Evolutionary conservation across 2,888 invertebrate genomes (phyloP).

Genomic region (Phasia obesa): DNA sequence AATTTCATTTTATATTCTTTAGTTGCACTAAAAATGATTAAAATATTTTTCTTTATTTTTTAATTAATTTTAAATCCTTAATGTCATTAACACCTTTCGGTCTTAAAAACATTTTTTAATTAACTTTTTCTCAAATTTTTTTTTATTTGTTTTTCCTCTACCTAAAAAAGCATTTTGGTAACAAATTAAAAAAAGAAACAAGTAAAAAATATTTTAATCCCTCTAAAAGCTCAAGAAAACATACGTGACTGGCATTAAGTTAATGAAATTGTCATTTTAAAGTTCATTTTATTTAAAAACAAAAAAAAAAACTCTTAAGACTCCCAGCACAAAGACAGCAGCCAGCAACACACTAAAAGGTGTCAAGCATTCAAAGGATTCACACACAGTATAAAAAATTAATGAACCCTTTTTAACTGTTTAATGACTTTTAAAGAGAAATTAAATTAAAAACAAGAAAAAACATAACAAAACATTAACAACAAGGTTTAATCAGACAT

Average conservation of each 20-base stretch:
- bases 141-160: background rate
- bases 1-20: background rate
- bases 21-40: slow-evolving; percentile 13
- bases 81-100: slow-evolving; percentile 51
- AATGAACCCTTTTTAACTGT: slow-evolving; percentile 60
- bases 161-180: slow-evolving; percentile 34
- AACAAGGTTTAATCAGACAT: slow-evolving; percentile 15
- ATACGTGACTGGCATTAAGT: slow-evolving; percentile 70
- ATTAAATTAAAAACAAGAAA: slow-evolving; percentile 24
- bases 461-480: background rate
- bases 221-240: slow-evolving; percentile 47
- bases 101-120: slow-evolving; percentile 60
- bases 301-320: slow-evolving; percentile 32
- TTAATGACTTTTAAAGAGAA: slow-evolving; percentile 53
- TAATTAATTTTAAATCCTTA: slow-evolving; percentile 45
- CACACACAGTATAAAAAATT: slow-evolving; percentile 11
- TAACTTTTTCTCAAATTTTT: slow-evolving; percentile 47
- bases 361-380: slow-evolving; percentile 51
- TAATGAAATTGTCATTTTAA: slow-evolving; percentile 70
- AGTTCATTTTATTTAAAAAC: slow-evolving; percentile 47
- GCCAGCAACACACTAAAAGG: slow-evolving; percentile 31
- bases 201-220: slow-evolving; percentile 55
- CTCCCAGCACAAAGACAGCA: slow-evolving; percentile 18
- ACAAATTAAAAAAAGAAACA: slow-evolving; percentile 38
- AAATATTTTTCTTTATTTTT: slow-evolving; percentile 41